Conservation (phyloP, 64 coral and sea anemone species). For the Montipora capricornis region DNA sequence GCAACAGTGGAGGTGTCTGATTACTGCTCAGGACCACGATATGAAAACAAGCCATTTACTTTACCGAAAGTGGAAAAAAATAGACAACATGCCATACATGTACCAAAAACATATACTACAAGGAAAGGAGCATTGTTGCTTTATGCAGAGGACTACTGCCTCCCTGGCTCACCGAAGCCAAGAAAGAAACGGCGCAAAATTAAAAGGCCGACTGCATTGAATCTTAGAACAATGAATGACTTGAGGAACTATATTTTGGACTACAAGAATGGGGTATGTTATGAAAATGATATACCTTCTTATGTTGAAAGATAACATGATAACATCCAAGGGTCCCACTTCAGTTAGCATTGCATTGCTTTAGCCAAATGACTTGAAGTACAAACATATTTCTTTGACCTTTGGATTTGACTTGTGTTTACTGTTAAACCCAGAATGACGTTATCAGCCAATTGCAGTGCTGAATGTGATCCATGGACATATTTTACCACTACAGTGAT, state of each 20-base stretch:
- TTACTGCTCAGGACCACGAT: constrained; percentile 12
- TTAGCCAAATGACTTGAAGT: too few relatives aligned
- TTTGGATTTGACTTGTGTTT: too few relatives aligned
- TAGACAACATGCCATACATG: neutral
- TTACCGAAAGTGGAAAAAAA: constrained; percentile 72
- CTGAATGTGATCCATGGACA: too few relatives aligned
- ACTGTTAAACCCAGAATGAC: too few relatives aligned
- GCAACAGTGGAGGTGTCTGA: neutral
- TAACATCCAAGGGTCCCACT: too few relatives aligned
- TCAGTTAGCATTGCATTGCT: too few relatives aligned
- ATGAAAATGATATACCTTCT: neutral
- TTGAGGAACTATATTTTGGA: constrained; percentile 83
- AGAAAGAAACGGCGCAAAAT: constrained; percentile 76
- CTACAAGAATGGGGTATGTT: constrained; percentile 97
- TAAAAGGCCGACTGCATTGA: constrained; percentile 67
- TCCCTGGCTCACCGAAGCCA: constrained; percentile 87
- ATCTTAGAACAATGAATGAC: constrained; percentile 82
- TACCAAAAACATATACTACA: constrained; percentile 96
- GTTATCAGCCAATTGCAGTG: too few relatives aligned
- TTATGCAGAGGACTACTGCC: constrained; percentile 92
- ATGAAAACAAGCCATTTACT: constrained; percentile 69
- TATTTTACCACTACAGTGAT: too few relatives aligned
- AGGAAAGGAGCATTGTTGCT: constrained; percentile 93
- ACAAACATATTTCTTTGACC: too few relatives aligned
- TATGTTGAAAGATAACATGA: too few relatives aligned